Conservation (phyloP, 2,888 invertebrate genomes). For the Erebia ligea region DNA sequence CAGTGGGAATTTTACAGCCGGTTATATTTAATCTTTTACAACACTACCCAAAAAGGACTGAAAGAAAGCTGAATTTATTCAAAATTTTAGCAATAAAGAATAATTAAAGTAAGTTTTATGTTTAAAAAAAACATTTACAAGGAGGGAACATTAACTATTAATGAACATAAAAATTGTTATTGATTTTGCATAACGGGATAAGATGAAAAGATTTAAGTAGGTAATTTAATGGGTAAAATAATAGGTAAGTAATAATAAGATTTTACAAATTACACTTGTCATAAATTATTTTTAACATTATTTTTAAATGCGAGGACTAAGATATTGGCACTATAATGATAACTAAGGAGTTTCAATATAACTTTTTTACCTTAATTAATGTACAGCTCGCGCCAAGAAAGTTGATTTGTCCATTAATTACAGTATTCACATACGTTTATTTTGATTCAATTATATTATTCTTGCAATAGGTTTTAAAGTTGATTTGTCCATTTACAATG, state of each 20-base stretch:
- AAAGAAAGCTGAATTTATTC: background rate
- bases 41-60: background rate
- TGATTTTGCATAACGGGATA: too few species aligned
- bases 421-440: too few species aligned
- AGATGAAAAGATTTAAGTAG: too few species aligned
- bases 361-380: slow-evolving; percentile 35
- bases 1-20: slow-evolving; percentile 3
- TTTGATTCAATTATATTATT: too few species aligned
- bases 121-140: too few species aligned
- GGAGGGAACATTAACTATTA: too few species aligned
- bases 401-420: background rate
- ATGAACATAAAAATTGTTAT: too few species aligned
- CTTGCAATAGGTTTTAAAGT: background rate
- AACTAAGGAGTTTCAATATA: slow-evolving; percentile 34
- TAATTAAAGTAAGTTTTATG: too few species aligned
- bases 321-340: slow-evolving; percentile 66
- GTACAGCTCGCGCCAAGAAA: slow-evolving; percentile 26
- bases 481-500: background rate
- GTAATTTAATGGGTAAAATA: too few species aligned
- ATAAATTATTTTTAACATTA: slow-evolving; percentile 26
- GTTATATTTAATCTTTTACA: background rate
- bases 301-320: slow-evolving; percentile 73
- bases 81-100: too few species aligned
- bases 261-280: slow-evolving; percentile 18
- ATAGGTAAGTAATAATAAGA: too few species aligned